Conservation (phyloP, 2,113 vertebrate genomes). For the Caretta caretta region DNA sequence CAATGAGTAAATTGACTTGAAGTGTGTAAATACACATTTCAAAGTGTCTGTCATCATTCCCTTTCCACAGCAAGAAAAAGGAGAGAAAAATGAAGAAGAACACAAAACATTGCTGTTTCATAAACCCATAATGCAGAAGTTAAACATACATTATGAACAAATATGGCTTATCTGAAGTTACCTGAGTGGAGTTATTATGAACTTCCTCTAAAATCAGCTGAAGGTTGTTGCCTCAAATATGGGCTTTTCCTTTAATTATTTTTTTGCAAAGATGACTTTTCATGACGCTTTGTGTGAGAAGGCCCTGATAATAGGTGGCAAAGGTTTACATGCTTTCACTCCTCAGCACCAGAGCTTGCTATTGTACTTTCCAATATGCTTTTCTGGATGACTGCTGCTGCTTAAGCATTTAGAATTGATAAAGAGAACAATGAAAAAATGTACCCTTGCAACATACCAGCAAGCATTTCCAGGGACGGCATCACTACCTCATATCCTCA, state of each 20-base stretch:
- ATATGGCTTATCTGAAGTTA: background rate
- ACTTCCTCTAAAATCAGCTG: background rate
- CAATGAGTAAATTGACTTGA: background rate
- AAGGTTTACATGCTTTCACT: background rate
- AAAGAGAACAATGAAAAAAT: background rate
- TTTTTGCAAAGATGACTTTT: background rate
- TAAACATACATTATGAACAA: background rate
- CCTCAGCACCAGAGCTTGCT: background rate
- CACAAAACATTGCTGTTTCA: background rate
- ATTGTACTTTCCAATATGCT: background rate
- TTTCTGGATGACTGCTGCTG: rapidly evolving
- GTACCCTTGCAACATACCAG: rapidly evolving
- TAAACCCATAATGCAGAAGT: background rate
- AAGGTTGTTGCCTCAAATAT: background rate
- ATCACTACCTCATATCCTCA: background rate
- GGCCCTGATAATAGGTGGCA: background rate
- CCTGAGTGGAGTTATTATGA: background rate
- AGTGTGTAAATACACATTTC: background rate
- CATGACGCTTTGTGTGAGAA: background rate
- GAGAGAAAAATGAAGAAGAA: background rate
- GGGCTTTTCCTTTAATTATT: background rate
- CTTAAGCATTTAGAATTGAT: rapidly evolving
- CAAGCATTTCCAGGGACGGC: rapidly evolving
- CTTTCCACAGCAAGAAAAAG: background rate
- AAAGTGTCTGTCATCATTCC: background rate